These are phyloP conservation scores for Aphelocoma coerulescens DNA, from an alignment of 2,113 vertebrate species.

Conservation along the genomic window DNA sequence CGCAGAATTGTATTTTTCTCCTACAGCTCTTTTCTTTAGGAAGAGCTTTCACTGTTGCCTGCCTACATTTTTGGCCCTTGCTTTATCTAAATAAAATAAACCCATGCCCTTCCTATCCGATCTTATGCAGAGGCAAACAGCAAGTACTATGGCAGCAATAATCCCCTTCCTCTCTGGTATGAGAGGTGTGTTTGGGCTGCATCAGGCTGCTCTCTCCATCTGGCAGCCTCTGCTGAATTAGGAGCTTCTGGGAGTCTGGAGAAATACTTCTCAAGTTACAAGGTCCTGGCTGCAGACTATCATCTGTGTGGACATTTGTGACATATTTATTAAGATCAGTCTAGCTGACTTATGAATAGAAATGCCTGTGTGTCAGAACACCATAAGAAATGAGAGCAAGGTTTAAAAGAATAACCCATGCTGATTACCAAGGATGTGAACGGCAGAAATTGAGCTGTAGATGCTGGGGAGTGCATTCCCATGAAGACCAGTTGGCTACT, in stretches of 20 bases:
- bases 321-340: background rate
- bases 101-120: background rate
- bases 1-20: fast-evolving
- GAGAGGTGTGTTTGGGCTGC: background rate
- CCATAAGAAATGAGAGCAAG: background rate
- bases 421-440: background rate
- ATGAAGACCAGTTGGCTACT: background rate
- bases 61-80: background rate
- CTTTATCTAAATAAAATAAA: background rate
- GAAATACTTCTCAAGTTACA: background rate
- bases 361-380: background rate
- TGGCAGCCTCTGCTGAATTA: background rate
- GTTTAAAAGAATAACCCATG: background rate
- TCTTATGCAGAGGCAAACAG: background rate
- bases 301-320: background rate
- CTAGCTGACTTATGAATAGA: background rate
- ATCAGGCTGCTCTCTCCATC: background rate
- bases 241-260: background rate
- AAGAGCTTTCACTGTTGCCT: background rate
- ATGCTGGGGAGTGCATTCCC: background rate
- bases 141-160: background rate
- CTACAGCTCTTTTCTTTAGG: background rate
- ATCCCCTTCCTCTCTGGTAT: background rate
- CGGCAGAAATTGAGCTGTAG: background rate
- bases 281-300: background rate